Evolutionary conservation across 2,888 invertebrate species (phyloP), one percentile per base, ranked within the genome.

Genomic region (Apotomis turbidana): DNA sequence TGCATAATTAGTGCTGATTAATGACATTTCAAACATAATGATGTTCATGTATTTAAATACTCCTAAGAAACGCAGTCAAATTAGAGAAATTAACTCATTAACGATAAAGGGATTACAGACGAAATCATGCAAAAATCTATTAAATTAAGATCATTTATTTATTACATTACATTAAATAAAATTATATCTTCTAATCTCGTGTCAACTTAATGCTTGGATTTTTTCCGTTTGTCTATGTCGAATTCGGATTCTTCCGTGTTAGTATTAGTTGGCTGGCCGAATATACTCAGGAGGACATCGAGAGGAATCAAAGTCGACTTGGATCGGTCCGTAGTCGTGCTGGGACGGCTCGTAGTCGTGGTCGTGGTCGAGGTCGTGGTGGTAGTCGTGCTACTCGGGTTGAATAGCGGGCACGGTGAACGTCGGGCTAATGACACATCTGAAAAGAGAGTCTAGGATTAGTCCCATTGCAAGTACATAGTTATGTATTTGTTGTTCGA

Each of bases 391-490:
- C 6, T 63, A 54, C 52, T 8, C 3, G 51, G 15, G 38, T 44
- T 44, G 8, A 54, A n/a, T 3, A 51, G 64, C 2, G 59, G 66
- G 9, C 74, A 74, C n/a, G 73, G 70, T 4, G 70, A 58, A 10
- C 51, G 70, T n/a, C 73, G 66, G 12, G 62, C 36, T 49, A 74
- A 10, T 44, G 63, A 36, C n/a, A 74, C 74, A 49, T 74, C 74
- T 74, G 72, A 38, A 66, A 63, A 10, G 10, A 58, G 58, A 63
- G 38, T 12, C 51, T 64, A 38, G 12, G 12, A 58, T 8, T 10
- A 44, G 27, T 27, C 27, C 27, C 27, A 27, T 27, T 27, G 1
- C 27, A 27, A 27, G 27, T 27, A 27, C 27, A 27, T 27, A 2
- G 27, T 27, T 27, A 2, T 27, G 27, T 27, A 27, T 27, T 27